Percentiles rank a stretch among this genome's conserved stretches.
phyloP scores from a whole-genome alignment of 2,113 vertebrate species.

The Sebastes fasciatus region DNA sequence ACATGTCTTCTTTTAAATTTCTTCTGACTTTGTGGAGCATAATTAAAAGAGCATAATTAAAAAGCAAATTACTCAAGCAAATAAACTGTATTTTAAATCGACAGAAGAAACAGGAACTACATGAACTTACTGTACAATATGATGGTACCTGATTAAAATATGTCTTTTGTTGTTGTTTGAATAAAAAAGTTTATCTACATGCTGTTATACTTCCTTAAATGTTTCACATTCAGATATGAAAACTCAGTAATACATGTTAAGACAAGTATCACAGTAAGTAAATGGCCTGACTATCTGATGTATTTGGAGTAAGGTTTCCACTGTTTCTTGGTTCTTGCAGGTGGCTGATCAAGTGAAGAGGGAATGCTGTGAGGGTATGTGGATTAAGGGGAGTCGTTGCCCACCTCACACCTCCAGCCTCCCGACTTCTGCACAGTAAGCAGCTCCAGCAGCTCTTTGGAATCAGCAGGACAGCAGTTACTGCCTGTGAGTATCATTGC shows the following conservation, averaged over 20 bases:
- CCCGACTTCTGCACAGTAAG: conserved; percentile 61
- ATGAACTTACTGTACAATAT: neutral
- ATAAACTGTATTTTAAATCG: neutral
- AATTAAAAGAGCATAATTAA: conserved; percentile 1
- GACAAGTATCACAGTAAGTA: too few species aligned
- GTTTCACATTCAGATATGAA: neutral
- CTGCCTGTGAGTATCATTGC: conserved; percentile 75
- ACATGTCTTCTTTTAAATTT: neutral
- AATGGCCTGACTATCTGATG: neutral
- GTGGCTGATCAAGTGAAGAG: conserved; percentile 61
- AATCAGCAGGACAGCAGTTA: conserved; percentile 69
- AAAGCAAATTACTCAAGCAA: neutral
- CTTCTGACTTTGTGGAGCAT: neutral
- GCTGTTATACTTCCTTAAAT: neutral
- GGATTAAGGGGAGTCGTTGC: conserved; percentile 71
- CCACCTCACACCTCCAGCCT: conserved; percentile 58
- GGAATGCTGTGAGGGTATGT: conserved; percentile 74
- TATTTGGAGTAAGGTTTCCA: neutral
- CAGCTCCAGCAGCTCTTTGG: conserved; percentile 55
- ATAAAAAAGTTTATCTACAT: neutral
- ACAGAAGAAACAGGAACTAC: neutral
- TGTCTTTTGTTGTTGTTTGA: neutral
- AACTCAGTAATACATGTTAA: neutral
- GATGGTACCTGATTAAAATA: neutral
- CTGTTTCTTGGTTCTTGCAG: conserved; percentile 49